phyloP scores from a whole-genome alignment of 2,888 invertebrate species.

The Junonia oenone region DNA sequence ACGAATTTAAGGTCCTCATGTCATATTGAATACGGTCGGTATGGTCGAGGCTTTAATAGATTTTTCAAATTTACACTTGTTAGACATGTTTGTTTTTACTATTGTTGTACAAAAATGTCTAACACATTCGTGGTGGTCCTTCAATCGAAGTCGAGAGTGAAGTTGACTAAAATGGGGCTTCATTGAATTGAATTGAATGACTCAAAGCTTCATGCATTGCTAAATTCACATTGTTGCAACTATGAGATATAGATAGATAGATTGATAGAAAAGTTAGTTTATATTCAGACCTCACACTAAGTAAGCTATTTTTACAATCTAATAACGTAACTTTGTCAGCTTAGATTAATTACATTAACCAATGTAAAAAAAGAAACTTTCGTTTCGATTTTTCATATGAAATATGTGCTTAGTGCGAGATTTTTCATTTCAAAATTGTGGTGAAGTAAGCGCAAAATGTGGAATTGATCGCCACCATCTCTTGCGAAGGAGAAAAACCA shows the following conservation, averaged over 20 bases:
- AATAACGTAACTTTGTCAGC: too few species aligned
- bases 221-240: neutral
- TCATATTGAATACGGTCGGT: too few species aligned
- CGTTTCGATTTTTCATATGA: too few species aligned
- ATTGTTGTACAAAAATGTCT: neutral
- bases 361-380: neutral
- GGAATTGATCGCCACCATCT: too few species aligned
- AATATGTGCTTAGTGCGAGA: too few species aligned
- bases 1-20: too few species aligned
- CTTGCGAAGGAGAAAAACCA: too few species aligned
- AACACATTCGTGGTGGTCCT: neutral
- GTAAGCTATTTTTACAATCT: neutral
- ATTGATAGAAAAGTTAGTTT: neutral
- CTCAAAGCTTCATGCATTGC: neutral
- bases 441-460: too few species aligned
- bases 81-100: neutral
- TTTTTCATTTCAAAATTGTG: too few species aligned
- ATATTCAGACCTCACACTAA: neutral
- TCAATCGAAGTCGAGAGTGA: neutral
- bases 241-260: neutral
- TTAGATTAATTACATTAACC: neutral
- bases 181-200: constrained; percentile 8
- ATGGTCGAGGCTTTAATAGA: too few species aligned
- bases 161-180: neutral
- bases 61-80: too few species aligned